Conservation (phyloP, 2,113 vertebrate species). For the cat (Felis catus) region F.catus_Fca126_mat1.0 CM031424.1:17765501-17766000, state of each 20-base stretch:
- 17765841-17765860: background rate
- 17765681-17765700: background rate
- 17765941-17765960: background rate
- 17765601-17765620: background rate
- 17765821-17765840: background rate
- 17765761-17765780: background rate
- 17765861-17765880: background rate
- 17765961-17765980: background rate
- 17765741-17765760: background rate
- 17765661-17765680: background rate
- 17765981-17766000: background rate
- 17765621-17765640: background rate
- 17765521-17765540: slow-evolving; percentile 37
- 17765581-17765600: slow-evolving; percentile 21
- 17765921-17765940: background rate
- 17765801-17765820: background rate
- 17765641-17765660: background rate
- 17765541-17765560: background rate
- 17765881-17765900: background rate
- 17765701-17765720: background rate
- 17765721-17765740: background rate
- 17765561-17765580: background rate
- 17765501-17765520: slow-evolving; percentile 54
- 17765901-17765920: background rate
- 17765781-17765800: background rate